A percentile compares a stretch with the other conserved stretches of the same genome.
These are phyloP conservation scores for human (Homo sapiens) DNA, from an alignment of 2,113 vertebrate genomes.

Conservation along the genomic window DNA sequence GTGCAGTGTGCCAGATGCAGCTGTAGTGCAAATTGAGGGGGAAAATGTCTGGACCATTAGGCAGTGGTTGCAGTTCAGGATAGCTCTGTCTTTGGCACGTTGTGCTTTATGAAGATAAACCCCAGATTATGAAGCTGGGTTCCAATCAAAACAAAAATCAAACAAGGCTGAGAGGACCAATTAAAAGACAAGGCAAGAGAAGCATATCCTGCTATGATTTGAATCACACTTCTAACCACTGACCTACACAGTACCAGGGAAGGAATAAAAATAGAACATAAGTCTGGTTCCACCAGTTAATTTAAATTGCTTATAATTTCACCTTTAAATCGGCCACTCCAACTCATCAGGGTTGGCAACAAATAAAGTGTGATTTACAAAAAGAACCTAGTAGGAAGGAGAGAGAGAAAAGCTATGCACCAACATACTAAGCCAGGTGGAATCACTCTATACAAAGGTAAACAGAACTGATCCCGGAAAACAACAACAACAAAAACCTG, in stretches of 20 bases:
- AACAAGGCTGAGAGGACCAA: slow-evolving; percentile 14
- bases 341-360: background rate
- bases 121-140: background rate
- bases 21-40: background rate
- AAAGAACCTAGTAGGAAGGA: background rate
- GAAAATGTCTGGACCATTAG: background rate
- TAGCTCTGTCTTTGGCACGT: background rate
- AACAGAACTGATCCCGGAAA: background rate
- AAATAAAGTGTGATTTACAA: background rate
- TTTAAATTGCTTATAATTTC: slow-evolving; percentile 41
- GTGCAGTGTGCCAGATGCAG: background rate
- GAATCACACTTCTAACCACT: background rate
- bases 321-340: slow-evolving; percentile 41
- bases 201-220: background rate
- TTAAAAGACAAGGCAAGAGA: slow-evolving; percentile 21
- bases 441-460: background rate
- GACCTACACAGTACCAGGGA: background rate
- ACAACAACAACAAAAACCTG: background rate
- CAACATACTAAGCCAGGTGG: background rate
- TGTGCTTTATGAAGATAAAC: slow-evolving; percentile 26
- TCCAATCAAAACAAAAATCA: slow-evolving; percentile 67
- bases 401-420: background rate
- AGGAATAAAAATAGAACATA: slow-evolving; percentile 41
- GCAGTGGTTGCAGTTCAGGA: background rate
- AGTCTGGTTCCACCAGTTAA: slow-evolving; percentile 9